Percentiles rank a stretch among this genome's conserved stretches.
These are phyloP conservation scores for Bombus breviceps DNA, from an alignment of 1,140 invertebrate species.

Conservation along the genomic window DNA sequence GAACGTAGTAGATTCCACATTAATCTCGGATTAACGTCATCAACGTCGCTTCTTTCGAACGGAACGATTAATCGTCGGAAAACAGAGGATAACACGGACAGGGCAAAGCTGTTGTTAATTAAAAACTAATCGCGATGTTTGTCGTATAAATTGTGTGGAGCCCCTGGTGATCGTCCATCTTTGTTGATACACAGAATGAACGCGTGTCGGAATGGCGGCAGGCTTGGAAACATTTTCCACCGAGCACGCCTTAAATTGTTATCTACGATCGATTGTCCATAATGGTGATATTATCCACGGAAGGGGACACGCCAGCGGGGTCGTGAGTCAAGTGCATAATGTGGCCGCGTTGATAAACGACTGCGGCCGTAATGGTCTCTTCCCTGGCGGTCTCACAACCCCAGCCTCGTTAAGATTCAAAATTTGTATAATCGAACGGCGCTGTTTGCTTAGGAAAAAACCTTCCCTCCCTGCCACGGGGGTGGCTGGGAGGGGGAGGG, in stretches of 20 bases:
- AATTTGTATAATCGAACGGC: conserved; percentile 50
- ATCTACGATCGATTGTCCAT: conserved; percentile 53
- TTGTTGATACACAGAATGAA: conserved; percentile 10
- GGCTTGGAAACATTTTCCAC: conserved; percentile 23
- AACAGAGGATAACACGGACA: background rate
- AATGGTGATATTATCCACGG: conserved; percentile 51
- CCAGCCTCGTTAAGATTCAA: conserved; percentile 45
- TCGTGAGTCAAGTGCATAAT: conserved; percentile 55
- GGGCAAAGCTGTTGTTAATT: conserved; percentile 20
- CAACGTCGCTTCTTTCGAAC: no score
- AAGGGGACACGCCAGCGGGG: conserved; percentile 39
- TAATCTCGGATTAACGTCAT: conserved; percentile 2
- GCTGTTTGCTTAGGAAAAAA: conserved; percentile 16
- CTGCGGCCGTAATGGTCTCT: conserved; percentile 29
- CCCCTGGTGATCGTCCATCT: conserved; percentile 6
- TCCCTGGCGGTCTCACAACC: background rate
- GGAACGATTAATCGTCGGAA: background rate
- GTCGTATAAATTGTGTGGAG: background rate
- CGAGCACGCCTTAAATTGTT: conserved; percentile 46
- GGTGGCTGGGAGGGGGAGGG: background rate
- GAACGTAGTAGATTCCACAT: background rate
- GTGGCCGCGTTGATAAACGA: conserved; percentile 49
- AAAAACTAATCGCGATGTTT: conserved; percentile 19
- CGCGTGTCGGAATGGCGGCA: background rate
- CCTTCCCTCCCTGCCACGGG: no score